Evolutionary conservation across 2,888 invertebrate genomes (phyloP).

Genomic region (Papilio elwesi): DNA sequence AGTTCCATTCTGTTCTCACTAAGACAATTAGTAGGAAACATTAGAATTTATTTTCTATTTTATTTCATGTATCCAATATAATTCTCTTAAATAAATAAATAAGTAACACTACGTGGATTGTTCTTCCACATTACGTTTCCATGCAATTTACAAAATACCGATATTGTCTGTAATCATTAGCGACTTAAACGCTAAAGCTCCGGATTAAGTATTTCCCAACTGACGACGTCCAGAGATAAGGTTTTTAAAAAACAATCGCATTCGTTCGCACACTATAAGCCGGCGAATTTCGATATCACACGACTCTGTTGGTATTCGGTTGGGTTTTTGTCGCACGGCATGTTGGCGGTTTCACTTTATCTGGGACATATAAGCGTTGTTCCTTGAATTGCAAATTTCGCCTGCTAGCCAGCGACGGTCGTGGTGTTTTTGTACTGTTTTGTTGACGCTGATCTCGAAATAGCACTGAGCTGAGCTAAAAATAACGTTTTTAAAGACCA

Average conservation of each 20-base stretch:
- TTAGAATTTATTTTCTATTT: too few species aligned
- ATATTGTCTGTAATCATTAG: slow-evolving; percentile 4
- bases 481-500: neutral
- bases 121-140: neutral
- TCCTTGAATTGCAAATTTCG: slow-evolving; percentile 70
- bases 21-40: too few species aligned
- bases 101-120: too few species aligned
- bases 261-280: slow-evolving; percentile 49
- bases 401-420: slow-evolving; percentile 49
- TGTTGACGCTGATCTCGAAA: slow-evolving; percentile 4
- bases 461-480: neutral
- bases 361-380: slow-evolving; percentile 51
- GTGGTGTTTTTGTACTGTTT: slow-evolving; percentile 45
- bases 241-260: slow-evolving; percentile 27
- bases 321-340: slow-evolving; percentile 34
- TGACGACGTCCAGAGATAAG: slow-evolving; percentile 21
- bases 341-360: slow-evolving; percentile 46
- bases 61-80: too few species aligned
- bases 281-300: slow-evolving; percentile 39
- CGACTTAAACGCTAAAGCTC: slow-evolving; percentile 21
- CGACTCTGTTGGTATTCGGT: slow-evolving; percentile 43
- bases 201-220: slow-evolving; percentile 18
- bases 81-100: too few species aligned
- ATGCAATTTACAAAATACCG: neutral
- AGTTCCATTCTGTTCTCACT: too few species aligned